Percentiles rank a stretch among this genome's conserved stretches.
Evolutionary conservation across 2,888 invertebrate species (phyloP).

Genomic region (Andrena bucephala): DNA sequence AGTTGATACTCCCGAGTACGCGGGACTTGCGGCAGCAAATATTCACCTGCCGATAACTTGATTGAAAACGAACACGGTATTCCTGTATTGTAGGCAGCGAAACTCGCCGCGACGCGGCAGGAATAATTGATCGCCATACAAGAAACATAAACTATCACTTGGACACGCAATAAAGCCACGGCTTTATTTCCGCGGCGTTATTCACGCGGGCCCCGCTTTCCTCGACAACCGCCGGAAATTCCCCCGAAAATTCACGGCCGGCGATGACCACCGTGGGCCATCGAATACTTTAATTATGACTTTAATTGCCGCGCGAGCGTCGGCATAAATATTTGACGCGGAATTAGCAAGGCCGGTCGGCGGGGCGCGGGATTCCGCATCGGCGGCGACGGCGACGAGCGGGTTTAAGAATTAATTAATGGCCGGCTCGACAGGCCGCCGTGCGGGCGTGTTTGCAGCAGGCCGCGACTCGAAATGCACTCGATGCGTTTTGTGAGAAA

Average conservation of each 20-base stretch:
- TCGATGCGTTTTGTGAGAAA: conserved; percentile 33
- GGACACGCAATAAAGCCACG: neutral
- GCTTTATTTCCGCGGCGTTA: conserved; percentile 26
- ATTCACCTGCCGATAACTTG: too few species aligned
- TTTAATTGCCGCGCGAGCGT: neutral
- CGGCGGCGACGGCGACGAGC: conserved; percentile 8
- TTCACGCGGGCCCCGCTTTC: conserved; percentile 2
- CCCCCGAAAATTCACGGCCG: neutral
- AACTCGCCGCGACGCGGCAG: neutral
- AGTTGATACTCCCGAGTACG: too few species aligned
- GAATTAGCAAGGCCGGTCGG: neutral
- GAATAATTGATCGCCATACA: neutral
- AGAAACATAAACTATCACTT: neutral
- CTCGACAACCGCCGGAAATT: conserved; percentile 4
- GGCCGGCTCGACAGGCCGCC: neutral
- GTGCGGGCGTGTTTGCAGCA: neutral
- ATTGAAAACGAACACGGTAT: neutral
- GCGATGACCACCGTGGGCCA: neutral
- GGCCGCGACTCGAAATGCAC: conserved; percentile 27
- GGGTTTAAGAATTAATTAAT: conserved; percentile 54
- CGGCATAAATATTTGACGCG: neutral
- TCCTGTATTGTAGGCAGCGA: neutral
- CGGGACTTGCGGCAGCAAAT: too few species aligned
- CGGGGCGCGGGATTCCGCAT: neutral
- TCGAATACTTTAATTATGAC: conserved; percentile 15